Percentiles rank a stretch among this genome's conserved stretches.
Conservation (phyloP, 2,113 vertebrate species). For the Apus apus region DNA sequence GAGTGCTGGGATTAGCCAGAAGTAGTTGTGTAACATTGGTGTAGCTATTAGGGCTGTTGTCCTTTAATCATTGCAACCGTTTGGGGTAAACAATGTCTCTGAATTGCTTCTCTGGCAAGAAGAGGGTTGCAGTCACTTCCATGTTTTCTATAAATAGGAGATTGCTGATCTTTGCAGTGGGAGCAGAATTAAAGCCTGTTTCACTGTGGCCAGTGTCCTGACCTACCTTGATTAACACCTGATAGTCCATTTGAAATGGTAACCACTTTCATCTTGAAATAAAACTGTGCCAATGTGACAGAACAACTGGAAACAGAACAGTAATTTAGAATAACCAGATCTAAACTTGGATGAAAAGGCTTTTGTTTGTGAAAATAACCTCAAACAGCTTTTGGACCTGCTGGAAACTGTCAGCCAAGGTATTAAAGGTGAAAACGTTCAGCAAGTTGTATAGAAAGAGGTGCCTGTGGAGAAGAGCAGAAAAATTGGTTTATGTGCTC, state of each 20-base stretch:
- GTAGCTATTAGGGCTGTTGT: background rate
- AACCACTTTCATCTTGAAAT: background rate
- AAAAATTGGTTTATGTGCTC: background rate
- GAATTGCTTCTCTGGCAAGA: conserved; percentile 24
- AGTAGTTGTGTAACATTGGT: background rate
- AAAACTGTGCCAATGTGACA: background rate
- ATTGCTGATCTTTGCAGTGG: background rate
- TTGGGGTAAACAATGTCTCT: conserved; percentile 18
- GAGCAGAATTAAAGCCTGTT: background rate
- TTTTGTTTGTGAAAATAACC: background rate
- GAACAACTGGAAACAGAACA: background rate
- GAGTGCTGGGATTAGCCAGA: background rate
- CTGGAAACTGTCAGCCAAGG: background rate
- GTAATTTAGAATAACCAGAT: background rate
- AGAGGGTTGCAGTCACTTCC: conserved; percentile 10
- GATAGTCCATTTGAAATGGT: background rate
- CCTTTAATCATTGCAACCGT: conserved; percentile 33
- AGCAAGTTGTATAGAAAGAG: background rate
- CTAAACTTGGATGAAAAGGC: background rate
- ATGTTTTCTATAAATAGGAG: conserved; percentile 61
- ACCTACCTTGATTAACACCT: background rate
- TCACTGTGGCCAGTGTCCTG: background rate
- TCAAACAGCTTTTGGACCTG: background rate
- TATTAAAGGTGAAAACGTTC: background rate
- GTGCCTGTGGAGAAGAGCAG: background rate